Evolutionary conservation across 2,888 invertebrate genomes (phyloP).

Genomic region (Alentia gelatinosa): DNA sequence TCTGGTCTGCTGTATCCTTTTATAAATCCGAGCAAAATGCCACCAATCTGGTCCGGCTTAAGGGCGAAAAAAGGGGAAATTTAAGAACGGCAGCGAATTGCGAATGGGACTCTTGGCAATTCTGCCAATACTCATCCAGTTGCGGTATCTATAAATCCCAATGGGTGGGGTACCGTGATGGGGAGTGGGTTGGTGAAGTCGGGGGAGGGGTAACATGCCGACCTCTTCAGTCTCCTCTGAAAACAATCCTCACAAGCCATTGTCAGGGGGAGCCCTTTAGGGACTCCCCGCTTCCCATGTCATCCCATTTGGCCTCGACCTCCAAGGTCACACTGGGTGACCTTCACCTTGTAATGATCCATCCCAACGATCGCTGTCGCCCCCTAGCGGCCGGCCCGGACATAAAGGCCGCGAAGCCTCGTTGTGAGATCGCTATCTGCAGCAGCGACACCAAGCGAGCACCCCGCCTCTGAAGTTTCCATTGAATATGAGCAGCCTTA

Average conservation of each 20-base stretch:
- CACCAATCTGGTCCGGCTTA: too few species aligned
- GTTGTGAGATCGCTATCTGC: conserved; percentile 2
- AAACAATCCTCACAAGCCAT: neutral
- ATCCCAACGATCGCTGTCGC: neutral
- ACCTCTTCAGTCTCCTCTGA: too few species aligned
- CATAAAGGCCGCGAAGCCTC: neutral
- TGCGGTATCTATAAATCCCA: neutral
- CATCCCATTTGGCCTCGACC: conserved; percentile 19
- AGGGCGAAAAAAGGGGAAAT: too few species aligned
- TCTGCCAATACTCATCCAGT: neutral
- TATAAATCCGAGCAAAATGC: too few species aligned
- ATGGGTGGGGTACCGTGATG: neutral
- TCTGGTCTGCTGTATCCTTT: too few species aligned
- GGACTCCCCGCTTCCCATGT: neutral
- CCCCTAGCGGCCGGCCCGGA: neutral
- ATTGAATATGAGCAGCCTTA: conserved; percentile 30
- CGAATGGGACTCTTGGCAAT: neutral
- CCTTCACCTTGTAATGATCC: conserved; percentile 25
- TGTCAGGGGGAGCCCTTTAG: neutral
- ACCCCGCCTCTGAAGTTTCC: neutral
- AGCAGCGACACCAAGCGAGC: neutral
- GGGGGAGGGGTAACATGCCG: neutral
- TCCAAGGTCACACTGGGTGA: neutral
- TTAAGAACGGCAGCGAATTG: neutral
- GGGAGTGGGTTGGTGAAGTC: neutral